Evolutionary conservation across 2,797 vertebrate genomes (phyloP).

Genomic region (Rhinophrynus dorsalis): DNA sequence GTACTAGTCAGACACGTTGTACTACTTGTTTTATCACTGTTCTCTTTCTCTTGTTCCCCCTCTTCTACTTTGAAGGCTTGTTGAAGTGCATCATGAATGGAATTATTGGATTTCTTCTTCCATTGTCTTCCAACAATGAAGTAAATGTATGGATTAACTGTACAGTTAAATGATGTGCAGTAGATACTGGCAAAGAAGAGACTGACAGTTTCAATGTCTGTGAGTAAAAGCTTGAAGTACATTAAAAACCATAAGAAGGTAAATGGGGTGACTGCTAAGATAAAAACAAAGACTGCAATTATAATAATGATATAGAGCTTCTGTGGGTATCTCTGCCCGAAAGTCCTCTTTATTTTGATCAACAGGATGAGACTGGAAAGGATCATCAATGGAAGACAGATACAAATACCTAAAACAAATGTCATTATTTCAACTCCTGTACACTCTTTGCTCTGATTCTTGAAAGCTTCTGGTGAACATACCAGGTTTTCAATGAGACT

Average conservation of each 20-base stretch:
- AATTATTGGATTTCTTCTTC: conserved; percentile 6
- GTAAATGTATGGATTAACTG: conserved; percentile 25
- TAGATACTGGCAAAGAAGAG: neutral
- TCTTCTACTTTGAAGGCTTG: conserved; percentile 22
- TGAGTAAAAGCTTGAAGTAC: neutral
- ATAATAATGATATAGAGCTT: conserved; percentile 32
- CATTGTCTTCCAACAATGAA: conserved; percentile 25
- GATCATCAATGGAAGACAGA: conserved; percentile 38
- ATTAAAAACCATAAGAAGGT: conserved; percentile 28
- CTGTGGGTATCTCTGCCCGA: neutral
- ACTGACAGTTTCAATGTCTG: neutral
- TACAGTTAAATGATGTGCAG: neutral
- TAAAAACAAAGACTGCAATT: conserved; percentile 16
- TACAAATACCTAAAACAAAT: conserved; percentile 17
- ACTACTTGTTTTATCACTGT: neutral
- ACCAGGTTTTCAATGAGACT: conserved; percentile 23
- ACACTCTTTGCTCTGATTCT: neutral
- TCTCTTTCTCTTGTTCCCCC: neutral
- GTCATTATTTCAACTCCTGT: conserved; percentile 19
- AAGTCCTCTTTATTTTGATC: neutral
- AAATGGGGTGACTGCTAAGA: conserved; percentile 22
- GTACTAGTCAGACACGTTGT: too few species aligned
- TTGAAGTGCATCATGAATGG: conserved; percentile 22
- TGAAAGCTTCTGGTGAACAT: neutral
- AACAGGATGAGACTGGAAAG: conserved; percentile 18